A percentile compares a stretch with the other conserved stretches of the same genome.
phyloP scores from a whole-genome alignment of 2,888 invertebrate species.

The Coleophora flavipennella region DNA sequence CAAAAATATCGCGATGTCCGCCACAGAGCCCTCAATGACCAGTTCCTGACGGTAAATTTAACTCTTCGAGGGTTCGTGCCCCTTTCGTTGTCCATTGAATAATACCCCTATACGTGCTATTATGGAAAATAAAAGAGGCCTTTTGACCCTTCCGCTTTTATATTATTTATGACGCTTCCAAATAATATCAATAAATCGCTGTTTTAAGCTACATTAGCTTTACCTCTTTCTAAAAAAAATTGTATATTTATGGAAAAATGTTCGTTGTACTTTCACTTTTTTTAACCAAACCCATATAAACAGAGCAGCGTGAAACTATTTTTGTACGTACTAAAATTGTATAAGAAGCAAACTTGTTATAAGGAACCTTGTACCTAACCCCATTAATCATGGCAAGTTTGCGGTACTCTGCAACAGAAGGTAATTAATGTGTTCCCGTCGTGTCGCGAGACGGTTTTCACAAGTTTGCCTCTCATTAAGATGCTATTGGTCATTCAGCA shows the following conservation, averaged over 20 bases:
- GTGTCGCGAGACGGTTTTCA: conserved; percentile 29
- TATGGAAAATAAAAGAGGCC: conserved; percentile 47
- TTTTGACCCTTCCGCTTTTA: conserved; percentile 50
- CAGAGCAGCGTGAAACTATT: background rate
- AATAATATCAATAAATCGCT: conserved; percentile 56
- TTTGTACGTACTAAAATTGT: background rate
- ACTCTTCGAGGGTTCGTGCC: conserved; percentile 40
- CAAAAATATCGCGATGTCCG: conserved; percentile 59
- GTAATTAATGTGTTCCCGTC: conserved; percentile 60
- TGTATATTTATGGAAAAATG: background rate
- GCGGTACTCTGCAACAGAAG: conserved; percentile 10
- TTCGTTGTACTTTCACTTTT: no score
- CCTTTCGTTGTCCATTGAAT: conserved; percentile 49
- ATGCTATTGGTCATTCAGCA: conserved; percentile 31
- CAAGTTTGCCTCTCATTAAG: conserved; percentile 52
- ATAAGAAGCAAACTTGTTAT: background rate
- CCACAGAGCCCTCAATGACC: conserved; percentile 55
- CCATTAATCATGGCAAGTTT: conserved; percentile 47
- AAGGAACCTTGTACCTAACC: background rate
- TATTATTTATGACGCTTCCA: conserved; percentile 51
- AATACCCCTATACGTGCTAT: conserved; percentile 37
- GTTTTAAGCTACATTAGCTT: conserved; percentile 58
- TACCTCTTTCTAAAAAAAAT: conserved; percentile 25
- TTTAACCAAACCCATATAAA: no score
- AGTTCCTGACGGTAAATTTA: conserved; percentile 50